phyloP scores from a whole-genome alignment of 1,140 invertebrate genomes.

The Temnothorax curvispinosus region DNA sequence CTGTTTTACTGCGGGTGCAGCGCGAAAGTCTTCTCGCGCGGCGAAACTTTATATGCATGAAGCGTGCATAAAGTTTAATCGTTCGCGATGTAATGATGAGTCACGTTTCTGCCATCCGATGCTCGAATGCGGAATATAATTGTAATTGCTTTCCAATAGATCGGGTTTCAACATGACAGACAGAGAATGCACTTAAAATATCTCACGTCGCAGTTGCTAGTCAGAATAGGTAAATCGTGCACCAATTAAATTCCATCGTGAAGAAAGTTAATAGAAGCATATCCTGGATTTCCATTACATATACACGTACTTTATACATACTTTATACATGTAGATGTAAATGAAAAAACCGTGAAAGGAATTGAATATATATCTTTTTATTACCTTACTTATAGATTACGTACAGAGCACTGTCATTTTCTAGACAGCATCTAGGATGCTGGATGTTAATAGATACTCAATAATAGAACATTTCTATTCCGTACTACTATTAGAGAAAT shows the following conservation, averaged over 20 bases:
- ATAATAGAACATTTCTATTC: slow-evolving; percentile 3
- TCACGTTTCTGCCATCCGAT: slow-evolving; percentile 41
- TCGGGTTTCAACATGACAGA: slow-evolving; percentile 11
- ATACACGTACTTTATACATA: neutral
- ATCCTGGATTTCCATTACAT: neutral
- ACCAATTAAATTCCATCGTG: slow-evolving; percentile 28
- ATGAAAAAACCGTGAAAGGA: neutral
- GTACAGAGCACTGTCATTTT: neutral
- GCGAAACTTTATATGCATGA: slow-evolving; percentile 32
- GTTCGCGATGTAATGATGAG: slow-evolving; percentile 46
- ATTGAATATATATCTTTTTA: neutral
- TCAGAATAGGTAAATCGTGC: slow-evolving; percentile 4
- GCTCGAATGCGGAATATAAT: slow-evolving; percentile 8
- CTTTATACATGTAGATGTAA: neutral
- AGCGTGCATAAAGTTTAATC: slow-evolving; percentile 36
- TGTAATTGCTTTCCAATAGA: slow-evolving; percentile 42
- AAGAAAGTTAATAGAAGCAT: slow-evolving; percentile 38
- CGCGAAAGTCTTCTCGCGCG: neutral
- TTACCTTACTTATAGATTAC: neutral
- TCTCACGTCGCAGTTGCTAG: neutral
- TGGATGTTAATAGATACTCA: neutral
- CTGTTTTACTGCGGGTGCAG: slow-evolving; percentile 26
- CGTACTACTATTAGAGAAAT: neutral
- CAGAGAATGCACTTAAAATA: slow-evolving; percentile 22
- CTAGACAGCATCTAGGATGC: neutral